Conservation (phyloP, 2,113 vertebrate species). For the Sinocyclocheilus rhinocerous region DNA sequence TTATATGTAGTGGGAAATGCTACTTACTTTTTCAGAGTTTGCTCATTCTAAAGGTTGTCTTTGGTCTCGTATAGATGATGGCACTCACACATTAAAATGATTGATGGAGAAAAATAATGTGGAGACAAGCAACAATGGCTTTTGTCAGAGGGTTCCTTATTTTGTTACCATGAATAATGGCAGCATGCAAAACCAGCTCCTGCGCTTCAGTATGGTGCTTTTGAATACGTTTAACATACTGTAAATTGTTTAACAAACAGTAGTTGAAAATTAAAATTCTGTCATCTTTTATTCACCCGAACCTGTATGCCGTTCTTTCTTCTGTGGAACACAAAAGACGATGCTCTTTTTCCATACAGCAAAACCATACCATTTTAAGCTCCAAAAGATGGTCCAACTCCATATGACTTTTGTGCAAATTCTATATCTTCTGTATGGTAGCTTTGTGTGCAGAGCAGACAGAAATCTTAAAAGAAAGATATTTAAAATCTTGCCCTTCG, state of each 20-base stretch:
- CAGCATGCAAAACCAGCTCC: not conserved
- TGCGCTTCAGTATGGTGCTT: not conserved
- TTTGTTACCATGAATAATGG: not conserved
- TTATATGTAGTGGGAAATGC: not conserved
- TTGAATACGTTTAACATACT: not conserved
- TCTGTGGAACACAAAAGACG: not conserved
- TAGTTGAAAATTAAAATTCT: not conserved
- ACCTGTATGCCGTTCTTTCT: not conserved
- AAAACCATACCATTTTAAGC: not conserved
- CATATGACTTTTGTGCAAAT: not conserved
- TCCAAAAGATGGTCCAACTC: not conserved
- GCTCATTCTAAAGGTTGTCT: not conserved
- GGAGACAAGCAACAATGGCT: constrained; percentile 6
- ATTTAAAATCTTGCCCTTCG: not conserved
- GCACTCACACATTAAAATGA: not conserved
- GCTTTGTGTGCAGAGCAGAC: not conserved
- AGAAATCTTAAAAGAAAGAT: not conserved
- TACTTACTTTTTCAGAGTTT: not conserved
- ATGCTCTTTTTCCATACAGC: too few relatives aligned
- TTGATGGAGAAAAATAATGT: not conserved
- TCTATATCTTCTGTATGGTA: too few relatives aligned
- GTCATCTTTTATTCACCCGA: not conserved
- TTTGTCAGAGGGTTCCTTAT: constrained; percentile 5
- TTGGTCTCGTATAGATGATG: not conserved
- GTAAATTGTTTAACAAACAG: not conserved